A percentile compares a stretch with the other conserved stretches of the same genome.
These are phyloP conservation scores for Irena cyanogastra DNA, from an alignment of 2,113 vertebrate genomes.

Conservation along the genomic window DNA sequence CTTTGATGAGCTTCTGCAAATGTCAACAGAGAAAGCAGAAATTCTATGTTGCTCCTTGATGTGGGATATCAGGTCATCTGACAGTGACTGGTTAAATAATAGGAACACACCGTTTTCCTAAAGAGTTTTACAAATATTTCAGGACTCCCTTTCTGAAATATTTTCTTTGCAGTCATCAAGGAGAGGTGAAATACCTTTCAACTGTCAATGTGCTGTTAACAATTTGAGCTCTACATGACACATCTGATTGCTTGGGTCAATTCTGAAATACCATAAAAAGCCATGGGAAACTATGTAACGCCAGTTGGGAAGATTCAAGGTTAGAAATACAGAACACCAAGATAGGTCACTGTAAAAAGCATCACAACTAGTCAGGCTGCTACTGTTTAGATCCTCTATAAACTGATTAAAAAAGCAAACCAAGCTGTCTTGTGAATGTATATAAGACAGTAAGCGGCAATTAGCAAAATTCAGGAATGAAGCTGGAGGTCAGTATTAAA, in stretches of 20 bases:
- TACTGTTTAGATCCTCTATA: background rate
- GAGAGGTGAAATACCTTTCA: background rate
- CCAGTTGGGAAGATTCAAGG: constrained; percentile 46
- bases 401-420: background rate
- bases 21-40: constrained; percentile 7
- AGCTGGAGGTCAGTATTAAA: background rate
- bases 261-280: constrained; percentile 55
- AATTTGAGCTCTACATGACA: background rate
- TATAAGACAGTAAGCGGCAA: background rate
- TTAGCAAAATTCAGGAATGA: background rate
- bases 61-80: background rate
- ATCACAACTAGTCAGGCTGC: background rate
- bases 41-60: background rate
- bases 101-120: background rate
- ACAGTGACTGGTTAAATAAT: background rate
- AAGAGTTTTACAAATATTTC: background rate
- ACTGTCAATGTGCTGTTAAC: background rate
- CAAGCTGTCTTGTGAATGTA: background rate
- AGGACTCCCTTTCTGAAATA: background rate
- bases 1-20: background rate
- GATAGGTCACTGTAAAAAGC: background rate
- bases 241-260: constrained; percentile 25
- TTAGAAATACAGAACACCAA: constrained; percentile 39
- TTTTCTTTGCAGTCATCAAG: background rate
- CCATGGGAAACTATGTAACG: constrained; percentile 36